Base-by-base conservation (phyloP, 2,113 vertebrate genomes). In the Macroglossus sobrinus region DNA sequence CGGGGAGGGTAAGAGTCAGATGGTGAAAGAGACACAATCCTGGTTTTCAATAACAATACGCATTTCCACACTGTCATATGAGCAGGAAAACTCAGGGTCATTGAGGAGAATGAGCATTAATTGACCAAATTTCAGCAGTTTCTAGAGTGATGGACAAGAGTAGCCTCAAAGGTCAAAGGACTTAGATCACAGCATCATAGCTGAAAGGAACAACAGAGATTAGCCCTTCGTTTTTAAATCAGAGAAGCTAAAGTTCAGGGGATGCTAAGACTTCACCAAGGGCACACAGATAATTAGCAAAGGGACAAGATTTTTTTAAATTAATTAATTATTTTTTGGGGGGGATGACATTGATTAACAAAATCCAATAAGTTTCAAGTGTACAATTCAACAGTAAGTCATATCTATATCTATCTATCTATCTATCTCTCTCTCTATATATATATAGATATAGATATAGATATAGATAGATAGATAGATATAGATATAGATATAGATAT, bases 151-250 rank as follows among this genome's bases (percentile, higher is more conserved):
- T 66, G 19, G 40, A 55, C 45, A 38, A 81, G 22, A n/a, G 84
- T 71, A n/a, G 84, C 16, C 35, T 55, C 64, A 71, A 82, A 94
- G 50, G 82, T 85, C 82, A 71, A 97, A 96, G 63, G 57, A 68
- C 66, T 89, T 47, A 38, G 59, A 92, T 84, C 40, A 71, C 6
- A 76, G 84, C 75, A 69, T 79, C 19, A 21, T 30, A 75, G 5
- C 38, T 55, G 18, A 24, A 97, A 81, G 57, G 43, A 84, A 84
- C 47, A 75, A 53, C 4, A 64, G 18, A 94, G 50, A 74, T 88
- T 47, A 91, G 26, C 11, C n/a, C 6, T 18, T 71, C 33, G 6
- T 93, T 81, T 82, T 64, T 55, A 92, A 93, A 72, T 19, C 38
- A 12, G 33, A 92, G 45, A 80, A 87, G 21, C 47, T 91, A 22